Percentiles rank a stretch among this genome's conserved stretches.
Conservation (phyloP, 2,888 invertebrate species). For the Heteromyza rotundicornis region DNA sequence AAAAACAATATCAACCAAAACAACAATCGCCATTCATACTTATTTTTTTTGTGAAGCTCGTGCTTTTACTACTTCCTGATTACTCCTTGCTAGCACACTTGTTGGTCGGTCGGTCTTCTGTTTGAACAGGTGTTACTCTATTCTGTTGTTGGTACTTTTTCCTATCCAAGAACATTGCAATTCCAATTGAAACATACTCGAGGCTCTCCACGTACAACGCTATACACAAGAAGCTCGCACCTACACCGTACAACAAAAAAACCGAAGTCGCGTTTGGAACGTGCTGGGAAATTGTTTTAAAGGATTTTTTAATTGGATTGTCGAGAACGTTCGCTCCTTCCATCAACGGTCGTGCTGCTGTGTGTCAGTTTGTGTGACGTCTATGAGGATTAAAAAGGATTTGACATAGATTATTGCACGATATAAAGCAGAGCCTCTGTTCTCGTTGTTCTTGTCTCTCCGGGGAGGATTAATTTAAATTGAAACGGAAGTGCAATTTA, state of each 20-base stretch:
- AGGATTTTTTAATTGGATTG: conserved; percentile 25
- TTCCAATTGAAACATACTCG: not conserved
- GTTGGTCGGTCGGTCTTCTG: conserved; percentile 1
- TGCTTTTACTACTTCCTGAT: too few species aligned
- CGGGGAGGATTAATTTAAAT: conserved; percentile 47
- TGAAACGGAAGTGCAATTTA: conserved; percentile 33
- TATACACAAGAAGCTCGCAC: not conserved
- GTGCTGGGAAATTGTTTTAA: conserved; percentile 31
- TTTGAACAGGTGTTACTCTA: conserved; percentile 7
- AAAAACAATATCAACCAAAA: not conserved
- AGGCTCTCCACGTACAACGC: not conserved
- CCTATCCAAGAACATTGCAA: not conserved
- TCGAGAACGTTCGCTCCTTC: not conserved
- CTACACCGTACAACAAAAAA: not conserved
- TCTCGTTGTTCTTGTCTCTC: not conserved
- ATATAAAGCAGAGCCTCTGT: conserved; percentile 12
- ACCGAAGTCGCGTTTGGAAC: conserved; percentile 15
- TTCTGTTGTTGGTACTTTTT: too few species aligned
- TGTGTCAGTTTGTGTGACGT: conserved; percentile 7
- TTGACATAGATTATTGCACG: conserved; percentile 29
- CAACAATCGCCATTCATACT: too few species aligned
- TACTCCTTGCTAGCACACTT: too few species aligned
- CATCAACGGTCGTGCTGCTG: not conserved
- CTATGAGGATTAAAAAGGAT: conserved; percentile 43
- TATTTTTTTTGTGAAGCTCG: too few species aligned